These are phyloP conservation scores for Amblyopsis rosae DNA, from an alignment of 2,113 vertebrate genomes.

Conservation along the genomic window DNA sequence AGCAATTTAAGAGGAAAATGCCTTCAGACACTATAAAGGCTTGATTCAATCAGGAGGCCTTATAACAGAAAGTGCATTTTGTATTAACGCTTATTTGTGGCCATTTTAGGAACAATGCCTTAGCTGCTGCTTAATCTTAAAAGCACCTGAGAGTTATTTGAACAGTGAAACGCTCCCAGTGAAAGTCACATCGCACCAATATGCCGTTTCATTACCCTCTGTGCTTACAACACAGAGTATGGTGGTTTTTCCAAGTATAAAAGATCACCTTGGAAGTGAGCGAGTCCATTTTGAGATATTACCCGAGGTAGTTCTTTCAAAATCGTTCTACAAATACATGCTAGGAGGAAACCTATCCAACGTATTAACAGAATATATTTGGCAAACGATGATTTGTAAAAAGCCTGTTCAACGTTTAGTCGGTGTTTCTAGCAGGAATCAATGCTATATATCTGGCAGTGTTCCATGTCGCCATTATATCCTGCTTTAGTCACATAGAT, in stretches of 20 bases:
- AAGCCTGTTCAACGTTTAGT: neutral
- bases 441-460: no score
- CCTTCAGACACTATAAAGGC: neutral
- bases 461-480: no score
- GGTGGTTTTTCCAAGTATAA: constrained; percentile 8
- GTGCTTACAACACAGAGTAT: constrained; percentile 22
- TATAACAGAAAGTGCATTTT: neutral
- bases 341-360: no score
- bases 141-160: constrained; percentile 1
- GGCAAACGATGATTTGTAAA: neutral
- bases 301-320: neutral
- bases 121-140: constrained; percentile 16
- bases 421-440: no score
- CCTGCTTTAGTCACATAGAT: no score
- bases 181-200: constrained; percentile 39
- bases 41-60: neutral
- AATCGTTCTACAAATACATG: neutral
- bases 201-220: constrained; percentile 38
- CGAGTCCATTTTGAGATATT: constrained; percentile 28
- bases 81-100: neutral
- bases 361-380: no score
- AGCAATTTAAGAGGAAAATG: neutral
- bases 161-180: constrained; percentile 30
- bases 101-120: constrained; percentile 7
- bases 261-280: constrained; percentile 26